These are phyloP conservation scores for Phylloscopus whistleri DNA, from an alignment of 2,113 vertebrate genomes.

Conservation along the genomic window DNA sequence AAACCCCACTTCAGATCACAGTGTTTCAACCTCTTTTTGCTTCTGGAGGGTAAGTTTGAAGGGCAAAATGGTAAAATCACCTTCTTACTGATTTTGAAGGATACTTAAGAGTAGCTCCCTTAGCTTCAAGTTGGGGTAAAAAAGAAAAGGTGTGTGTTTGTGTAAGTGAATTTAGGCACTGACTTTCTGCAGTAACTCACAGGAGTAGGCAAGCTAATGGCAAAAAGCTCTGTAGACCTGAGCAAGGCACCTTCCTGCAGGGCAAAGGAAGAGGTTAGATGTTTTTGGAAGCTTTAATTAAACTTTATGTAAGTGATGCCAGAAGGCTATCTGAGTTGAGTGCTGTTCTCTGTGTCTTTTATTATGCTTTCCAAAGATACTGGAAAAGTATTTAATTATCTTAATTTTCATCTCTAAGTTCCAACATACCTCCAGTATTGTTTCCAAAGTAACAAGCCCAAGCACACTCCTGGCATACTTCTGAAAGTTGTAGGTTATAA, in stretches of 20 bases:
- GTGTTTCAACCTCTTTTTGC: neutral
- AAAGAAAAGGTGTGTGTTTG: neutral
- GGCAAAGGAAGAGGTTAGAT: neutral
- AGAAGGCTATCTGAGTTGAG: neutral
- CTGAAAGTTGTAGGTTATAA: neutral
- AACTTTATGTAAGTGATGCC: neutral
- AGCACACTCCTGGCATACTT: neutral
- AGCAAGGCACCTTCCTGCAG: neutral
- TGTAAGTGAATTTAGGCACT: neutral
- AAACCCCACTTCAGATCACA: neutral
- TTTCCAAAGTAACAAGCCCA: neutral
- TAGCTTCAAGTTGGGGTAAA: neutral
- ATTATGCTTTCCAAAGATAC: neutral
- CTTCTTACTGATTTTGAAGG: slow-evolving; percentile 7
- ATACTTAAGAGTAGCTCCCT: neutral
- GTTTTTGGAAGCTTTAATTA: neutral
- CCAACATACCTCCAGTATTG: neutral
- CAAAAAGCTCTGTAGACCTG: neutral
- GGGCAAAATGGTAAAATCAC: slow-evolving; percentile 22
- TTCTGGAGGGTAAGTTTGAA: neutral
- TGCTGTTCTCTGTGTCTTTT: neutral
- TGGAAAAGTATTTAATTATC: neutral
- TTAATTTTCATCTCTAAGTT: neutral
- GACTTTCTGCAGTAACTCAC: neutral
- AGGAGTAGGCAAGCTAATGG: neutral